Base-by-base conservation (phyloP, 2,113 vertebrate species). In the Alligator mississippiensis region DNA sequence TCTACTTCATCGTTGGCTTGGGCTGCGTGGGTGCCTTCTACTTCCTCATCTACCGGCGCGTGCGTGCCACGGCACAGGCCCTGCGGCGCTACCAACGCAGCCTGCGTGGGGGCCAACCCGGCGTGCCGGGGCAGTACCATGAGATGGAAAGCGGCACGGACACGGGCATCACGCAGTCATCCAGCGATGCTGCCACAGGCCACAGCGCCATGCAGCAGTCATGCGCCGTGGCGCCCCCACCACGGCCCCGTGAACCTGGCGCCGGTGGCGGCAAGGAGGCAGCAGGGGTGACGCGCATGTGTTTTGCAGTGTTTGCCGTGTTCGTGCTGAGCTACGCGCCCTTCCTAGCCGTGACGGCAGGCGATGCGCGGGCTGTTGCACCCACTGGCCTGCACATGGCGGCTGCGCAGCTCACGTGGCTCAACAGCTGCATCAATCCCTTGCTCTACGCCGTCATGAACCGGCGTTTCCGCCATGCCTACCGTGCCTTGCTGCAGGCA, bases 401-500 rank as follows among this genome's bases (percentile, higher is more conserved):
- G 21, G 98, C 98, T 22, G 98, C 98, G 75, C 99, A 99, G 93
- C 97, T 99, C 84, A 99, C 98, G 58, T 99, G 99, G 98, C 97
- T 99, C 81, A 99, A 99, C 82, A 98, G 98, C 85, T 99, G 98
- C 85, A 98, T 99, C 84, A 99, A 99, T 94, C 98, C 99, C 0
- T 78, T 99, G 54, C 98, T 99, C 74, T 99, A 99, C 5, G 98
- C 98, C 2, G 98, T 98, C 89, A 98, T 99, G 98, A 99, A 99
- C 96, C 96, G 98, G 4, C 98, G 98, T 91, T 99, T 99, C 94
- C 97, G 97, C 47, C 98, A 98, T 84, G 98, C 98, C 38, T 99
- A 99, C n/a, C 82, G 25, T 89, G 93, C 30, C 83, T 99, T 85
- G 84, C 98, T 17, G 89, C 34, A n/a, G 96, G 78, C 63, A 96